Evolutionary conservation across 2,797 vertebrate genomes (phyloP), one percentile per base, ranked within the genome.

Genomic region (Pelobates cultripes): DNA sequence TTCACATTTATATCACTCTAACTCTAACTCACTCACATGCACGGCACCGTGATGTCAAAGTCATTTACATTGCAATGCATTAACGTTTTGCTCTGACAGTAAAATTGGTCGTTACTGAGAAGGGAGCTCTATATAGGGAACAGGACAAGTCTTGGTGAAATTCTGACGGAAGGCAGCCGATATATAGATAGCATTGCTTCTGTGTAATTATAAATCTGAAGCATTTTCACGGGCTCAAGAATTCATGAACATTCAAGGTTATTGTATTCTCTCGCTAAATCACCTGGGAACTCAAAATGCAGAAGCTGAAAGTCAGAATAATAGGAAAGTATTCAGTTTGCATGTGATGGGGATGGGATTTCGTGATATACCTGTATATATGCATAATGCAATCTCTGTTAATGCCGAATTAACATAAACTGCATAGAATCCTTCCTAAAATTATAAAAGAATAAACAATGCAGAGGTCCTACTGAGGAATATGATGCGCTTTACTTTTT

Each of bases 231-330:
- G 41, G 55, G 42, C 53, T 60, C 15, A 78, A 14, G 70, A 15
- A 53, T 78, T 78, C 67, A 70, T 57, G 15, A 78, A 4, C 17
- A 61, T 67, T 60, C 68, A 40, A 70, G 76, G 68, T 69, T 68
- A 53, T 6, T 70, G 17, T 3, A 40, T 6, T 47, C 43, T 47
- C 67, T 45, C 7, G 40, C n/a, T 0, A 47, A 43, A 17, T 70
- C 76, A 57, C 53, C 55, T 13, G 67, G 67, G 68, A 42, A 28
- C 51, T 74, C 7, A 43, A 9, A 74, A 73, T 55, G 55, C 14
- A 73, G 57, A 73, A 28, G 47, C 71, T 42, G 71, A 17, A 55
- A 57, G 47, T 73, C 8, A 51, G 41, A 47, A 73, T 73, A 73
- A 73, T 73, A 42, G 51, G 47, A 57, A 73, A 15, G 71, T 57